Evolutionary conservation across 2,797 vertebrate species (phyloP), one percentile per base, ranked within the genome.

Genomic region (Odontamblyopus rebecca): DNA sequence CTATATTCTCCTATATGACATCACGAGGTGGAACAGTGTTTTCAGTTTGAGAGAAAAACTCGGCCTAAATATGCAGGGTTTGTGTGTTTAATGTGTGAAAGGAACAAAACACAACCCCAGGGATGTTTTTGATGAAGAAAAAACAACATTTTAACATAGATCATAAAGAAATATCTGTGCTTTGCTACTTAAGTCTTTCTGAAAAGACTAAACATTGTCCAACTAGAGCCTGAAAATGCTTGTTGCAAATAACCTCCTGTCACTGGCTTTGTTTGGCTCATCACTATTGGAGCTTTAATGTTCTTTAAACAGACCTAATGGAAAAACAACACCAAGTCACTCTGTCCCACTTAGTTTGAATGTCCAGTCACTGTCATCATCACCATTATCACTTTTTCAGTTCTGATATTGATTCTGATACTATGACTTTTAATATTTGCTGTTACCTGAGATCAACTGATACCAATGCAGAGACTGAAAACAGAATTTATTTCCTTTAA

Each of bases 201-300:
- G 54, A 23, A 56, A 23, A 56, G 26, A 54, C 51, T n/a, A 54
- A 54, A n/a, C 75, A 71, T 72, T 82, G 77, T 87, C 81, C 82
- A 73, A 75, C 79, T 80, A 67, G 26, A 19, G 69, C 69, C 68
- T 79, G 74, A 82, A 69, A 61, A 23, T 2, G 68, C 85, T 86
- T 87, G 76, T 77, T 82, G 77, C 83, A 70, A 83, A 85, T 23
- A 78, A 87, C 84, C 86, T 85, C 81, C 2, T 61, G 73, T 73
- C 74, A 65, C 62, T 53, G 23, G n/a, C 69, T 61, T 53, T 54
- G 65, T 27, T 23, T 75, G 79, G 77, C 84, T 79, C 82, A 86
- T 83, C 82, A 76, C 78, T 1, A 5, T 72, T 76, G 71, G 59
- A 18, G 65, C 67, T 75, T 76, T 26, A 61, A 80, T 85, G 81